These are phyloP conservation scores for Mimachlamys varia DNA, from an alignment of 2,888 invertebrate species.

Conservation along the genomic window DNA sequence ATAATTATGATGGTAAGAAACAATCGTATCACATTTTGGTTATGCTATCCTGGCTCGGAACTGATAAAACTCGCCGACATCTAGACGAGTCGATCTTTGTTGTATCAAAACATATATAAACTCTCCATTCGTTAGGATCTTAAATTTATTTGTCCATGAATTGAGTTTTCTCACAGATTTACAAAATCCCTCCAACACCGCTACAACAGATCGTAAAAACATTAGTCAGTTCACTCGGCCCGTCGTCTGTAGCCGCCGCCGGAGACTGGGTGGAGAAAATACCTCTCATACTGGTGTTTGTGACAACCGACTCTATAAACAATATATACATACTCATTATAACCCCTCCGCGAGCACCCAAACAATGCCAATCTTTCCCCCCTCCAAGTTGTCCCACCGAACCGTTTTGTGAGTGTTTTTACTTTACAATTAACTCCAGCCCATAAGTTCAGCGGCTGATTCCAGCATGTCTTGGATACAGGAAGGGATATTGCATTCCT, in stretches of 20 bases:
- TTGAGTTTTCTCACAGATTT: conserved; percentile 50
- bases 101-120: conserved; percentile 21
- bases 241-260: conserved; percentile 37
- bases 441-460: conserved; percentile 40
- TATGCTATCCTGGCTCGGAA: background rate
- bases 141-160: conserved; percentile 48
- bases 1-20: background rate
- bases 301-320: conserved; percentile 49
- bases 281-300: conserved; percentile 47
- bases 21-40: background rate
- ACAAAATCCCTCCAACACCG: conserved; percentile 41
- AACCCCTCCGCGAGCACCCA: conserved; percentile 42
- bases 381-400: conserved; percentile 49
- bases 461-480: conserved; percentile 42
- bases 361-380: conserved; percentile 41
- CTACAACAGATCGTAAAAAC: conserved; percentile 39
- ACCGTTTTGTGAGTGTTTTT: conserved; percentile 50
- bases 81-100: background rate
- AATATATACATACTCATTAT: conserved; percentile 51
- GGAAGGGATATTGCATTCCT: background rate
- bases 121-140: conserved; percentile 26
- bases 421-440: conserved; percentile 51
- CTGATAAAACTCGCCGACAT: background rate
- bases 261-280: conserved; percentile 46
- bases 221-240: conserved; percentile 45